phyloP scores from a whole-genome alignment of 2,113 vertebrate genomes.

The Azemiops feae region DNA sequence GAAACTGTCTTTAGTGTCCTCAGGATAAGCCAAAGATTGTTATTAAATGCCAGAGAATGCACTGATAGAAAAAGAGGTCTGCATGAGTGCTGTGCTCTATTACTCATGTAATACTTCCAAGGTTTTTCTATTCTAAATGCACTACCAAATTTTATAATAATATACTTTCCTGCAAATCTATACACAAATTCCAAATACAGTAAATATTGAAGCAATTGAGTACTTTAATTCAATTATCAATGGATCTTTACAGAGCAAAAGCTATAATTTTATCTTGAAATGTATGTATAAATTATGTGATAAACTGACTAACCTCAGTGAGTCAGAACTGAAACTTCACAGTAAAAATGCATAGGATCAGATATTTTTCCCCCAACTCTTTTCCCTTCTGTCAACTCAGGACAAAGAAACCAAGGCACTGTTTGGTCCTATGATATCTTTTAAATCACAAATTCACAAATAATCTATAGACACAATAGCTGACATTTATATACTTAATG shows the following conservation, averaged over 20 bases:
- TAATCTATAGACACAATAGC: not conserved
- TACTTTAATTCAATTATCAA: not conserved
- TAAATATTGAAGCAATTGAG: not conserved
- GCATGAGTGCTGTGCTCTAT: not conserved
- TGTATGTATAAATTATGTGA: not conserved
- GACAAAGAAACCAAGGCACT: not conserved
- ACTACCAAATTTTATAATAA: not conserved
- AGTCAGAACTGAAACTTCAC: not conserved
- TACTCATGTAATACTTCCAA: not conserved
- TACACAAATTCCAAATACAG: not conserved
- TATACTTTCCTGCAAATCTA: not conserved
- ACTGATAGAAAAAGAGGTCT: not conserved
- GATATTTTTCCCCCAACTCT: not conserved
- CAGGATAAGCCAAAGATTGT: not conserved
- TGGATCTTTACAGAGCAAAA: not conserved
- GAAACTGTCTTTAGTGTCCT: not conserved
- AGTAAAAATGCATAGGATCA: not conserved
- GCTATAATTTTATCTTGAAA: not conserved
- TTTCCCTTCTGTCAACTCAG: not conserved
- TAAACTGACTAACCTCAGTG: not conserved
- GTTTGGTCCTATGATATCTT: not conserved
- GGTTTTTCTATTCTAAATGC: not conserved
- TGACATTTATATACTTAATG: not conserved
- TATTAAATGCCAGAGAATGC: not conserved
- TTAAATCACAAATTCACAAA: not conserved